A percentile compares a stretch with the other conserved stretches of the same genome.
Evolutionary conservation across 2,888 invertebrate genomes (phyloP).

Genomic region (Cerastis rubricosa): DNA sequence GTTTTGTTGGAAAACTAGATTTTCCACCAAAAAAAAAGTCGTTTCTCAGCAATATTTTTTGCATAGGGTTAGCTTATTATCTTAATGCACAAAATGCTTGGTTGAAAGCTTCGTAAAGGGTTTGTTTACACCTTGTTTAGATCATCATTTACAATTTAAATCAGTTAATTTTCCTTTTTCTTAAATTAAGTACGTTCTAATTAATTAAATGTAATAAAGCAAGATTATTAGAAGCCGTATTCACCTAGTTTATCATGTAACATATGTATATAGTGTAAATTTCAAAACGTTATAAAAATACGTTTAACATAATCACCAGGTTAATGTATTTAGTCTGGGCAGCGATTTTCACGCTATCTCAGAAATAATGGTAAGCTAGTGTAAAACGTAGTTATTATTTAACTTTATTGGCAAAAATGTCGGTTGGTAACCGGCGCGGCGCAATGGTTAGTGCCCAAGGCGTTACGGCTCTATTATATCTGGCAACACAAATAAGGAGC

Average conservation of each 20-base stretch:
- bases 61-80: no score
- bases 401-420: slow-evolving; percentile 26
- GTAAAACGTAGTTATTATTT: slow-evolving; percentile 6
- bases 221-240: not conserved
- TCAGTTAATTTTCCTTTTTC: not conserved
- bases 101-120: no score
- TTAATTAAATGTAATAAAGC: not conserved
- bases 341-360: not conserved
- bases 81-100: no score
- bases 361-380: slow-evolving; percentile 10
- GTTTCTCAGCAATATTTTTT: no score
- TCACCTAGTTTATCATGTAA: not conserved
- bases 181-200: not conserved
- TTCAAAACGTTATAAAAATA: not conserved
- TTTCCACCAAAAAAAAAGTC: no score
- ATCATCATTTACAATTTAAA: not conserved
- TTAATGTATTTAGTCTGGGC: not conserved
- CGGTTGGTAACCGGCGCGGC: not conserved
- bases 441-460: slow-evolving; percentile 26
- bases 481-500: slow-evolving; percentile 38
- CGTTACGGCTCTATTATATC: slow-evolving; percentile 45
- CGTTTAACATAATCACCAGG: not conserved
- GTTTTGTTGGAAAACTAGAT: no score
- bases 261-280: not conserved
- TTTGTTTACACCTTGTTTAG: no score